phyloP scores from a whole-genome alignment of 2,113 vertebrate species.

The Vimba vimba region DNA sequence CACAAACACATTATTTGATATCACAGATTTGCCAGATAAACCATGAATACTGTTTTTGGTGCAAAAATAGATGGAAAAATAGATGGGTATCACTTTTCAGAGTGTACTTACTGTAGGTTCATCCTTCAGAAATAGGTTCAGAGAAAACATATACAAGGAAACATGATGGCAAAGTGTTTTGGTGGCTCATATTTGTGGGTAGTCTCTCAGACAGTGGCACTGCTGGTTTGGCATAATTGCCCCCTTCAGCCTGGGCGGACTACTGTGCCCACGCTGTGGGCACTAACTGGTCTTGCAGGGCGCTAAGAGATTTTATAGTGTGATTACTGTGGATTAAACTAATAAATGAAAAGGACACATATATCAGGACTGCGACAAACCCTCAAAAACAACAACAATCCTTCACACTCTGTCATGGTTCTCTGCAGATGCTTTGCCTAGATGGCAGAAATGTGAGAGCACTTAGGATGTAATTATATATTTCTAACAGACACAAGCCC shows the following conservation, averaged over 20 bases:
- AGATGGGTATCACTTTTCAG: neutral
- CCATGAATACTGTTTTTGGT: neutral
- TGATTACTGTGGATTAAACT: neutral
- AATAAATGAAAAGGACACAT: neutral
- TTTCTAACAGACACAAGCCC: constrained; percentile 47
- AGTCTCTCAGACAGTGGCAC: constrained; percentile 36
- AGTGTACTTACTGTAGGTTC: constrained; percentile 9
- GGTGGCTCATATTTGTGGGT: constrained; percentile 39
- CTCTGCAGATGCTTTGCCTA: constrained; percentile 42
- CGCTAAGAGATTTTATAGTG: constrained; percentile 14
- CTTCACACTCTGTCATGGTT: constrained; percentile 34
- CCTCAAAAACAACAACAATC: constrained; percentile 37
- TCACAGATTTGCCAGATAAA: neutral
- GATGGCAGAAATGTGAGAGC: constrained; percentile 50
- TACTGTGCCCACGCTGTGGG: constrained; percentile 31
- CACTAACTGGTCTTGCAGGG: constrained; percentile 15
- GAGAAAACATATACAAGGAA: constrained; percentile 40
- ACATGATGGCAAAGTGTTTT: constrained; percentile 22
- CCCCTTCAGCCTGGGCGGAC: constrained; percentile 30
- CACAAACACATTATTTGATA: constrained; percentile 25
- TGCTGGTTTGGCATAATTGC: constrained; percentile 45
- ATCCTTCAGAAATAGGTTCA: constrained; percentile 23
- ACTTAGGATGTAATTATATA: constrained; percentile 51
- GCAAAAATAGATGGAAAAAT: constrained; percentile 5
- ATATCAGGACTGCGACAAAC: neutral